These are phyloP conservation scores for Tenualosa thibaudeaui DNA, from an alignment of 2,797 vertebrate species.

Conservation along the genomic window DNA sequence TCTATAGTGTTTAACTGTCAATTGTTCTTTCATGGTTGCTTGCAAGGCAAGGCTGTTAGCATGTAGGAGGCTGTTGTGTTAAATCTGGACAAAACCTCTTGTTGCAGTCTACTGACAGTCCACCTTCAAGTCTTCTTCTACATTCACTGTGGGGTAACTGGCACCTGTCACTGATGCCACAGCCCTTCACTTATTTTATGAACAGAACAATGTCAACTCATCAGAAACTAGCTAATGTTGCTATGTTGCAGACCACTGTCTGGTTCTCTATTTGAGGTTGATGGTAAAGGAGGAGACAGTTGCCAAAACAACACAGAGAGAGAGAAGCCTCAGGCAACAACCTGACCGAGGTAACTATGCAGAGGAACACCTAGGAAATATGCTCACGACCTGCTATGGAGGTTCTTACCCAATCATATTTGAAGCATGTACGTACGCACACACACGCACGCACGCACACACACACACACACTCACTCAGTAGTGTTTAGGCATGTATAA, in stretches of 20 bases:
- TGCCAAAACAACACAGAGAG: not conserved
- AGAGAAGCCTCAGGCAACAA: not conserved
- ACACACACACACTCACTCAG: not conserved
- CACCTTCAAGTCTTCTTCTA: no score
- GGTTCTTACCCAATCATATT: not conserved
- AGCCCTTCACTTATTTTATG: not conserved
- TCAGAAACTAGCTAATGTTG: not conserved
- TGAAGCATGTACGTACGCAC: not conserved
- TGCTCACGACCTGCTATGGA: not conserved
- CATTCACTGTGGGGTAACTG: not conserved
- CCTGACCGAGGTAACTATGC: slow-evolving; percentile 11
- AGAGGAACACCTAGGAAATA: not conserved
- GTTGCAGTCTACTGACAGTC: no score
- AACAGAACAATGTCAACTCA: not conserved
- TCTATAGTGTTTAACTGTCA: not conserved
- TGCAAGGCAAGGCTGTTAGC: not conserved
- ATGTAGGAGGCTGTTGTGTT: not conserved
- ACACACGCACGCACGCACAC: not conserved
- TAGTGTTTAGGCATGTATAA: slow-evolving; percentile 29
- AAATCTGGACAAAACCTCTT: not conserved
- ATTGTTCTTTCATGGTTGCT: not conserved
- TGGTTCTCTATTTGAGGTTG: not conserved
- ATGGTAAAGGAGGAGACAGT: not conserved
- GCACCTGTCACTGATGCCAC: not conserved
- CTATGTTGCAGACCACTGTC: not conserved